Evolutionary conservation across 2,888 invertebrate genomes (phyloP).

Genomic region (Malthinus seriepunctatus): DNA sequence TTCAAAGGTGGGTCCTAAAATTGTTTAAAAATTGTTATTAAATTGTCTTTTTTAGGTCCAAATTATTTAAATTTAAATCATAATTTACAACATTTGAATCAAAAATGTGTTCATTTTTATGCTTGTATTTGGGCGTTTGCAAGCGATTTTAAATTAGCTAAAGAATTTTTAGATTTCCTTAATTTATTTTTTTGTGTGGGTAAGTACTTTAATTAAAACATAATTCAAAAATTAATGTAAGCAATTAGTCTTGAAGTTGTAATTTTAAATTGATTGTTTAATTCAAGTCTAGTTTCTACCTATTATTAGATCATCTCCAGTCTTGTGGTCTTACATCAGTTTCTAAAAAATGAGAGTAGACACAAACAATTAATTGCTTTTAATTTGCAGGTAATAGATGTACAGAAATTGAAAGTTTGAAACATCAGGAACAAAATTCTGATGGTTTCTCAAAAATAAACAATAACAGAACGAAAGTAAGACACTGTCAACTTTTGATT

Average conservation of each 20-base stretch:
- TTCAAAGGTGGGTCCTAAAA: slow-evolving; percentile 13
- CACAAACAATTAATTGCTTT: too few relatives aligned
- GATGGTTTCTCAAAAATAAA: too few relatives aligned
- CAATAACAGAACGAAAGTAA: too few relatives aligned
- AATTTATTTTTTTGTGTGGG: slow-evolving; percentile 52
- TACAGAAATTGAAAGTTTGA: too few relatives aligned
- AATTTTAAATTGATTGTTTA: not conserved
- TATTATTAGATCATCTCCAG: too few relatives aligned
- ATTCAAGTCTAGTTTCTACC: too few relatives aligned
- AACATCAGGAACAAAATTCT: too few relatives aligned
- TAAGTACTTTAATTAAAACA: not conserved
- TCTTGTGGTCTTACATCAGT: too few relatives aligned
- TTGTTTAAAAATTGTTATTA: not conserved
- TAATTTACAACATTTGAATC: not conserved
- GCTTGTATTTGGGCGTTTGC: slow-evolving; percentile 72
- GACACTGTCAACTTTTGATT: too few relatives aligned
- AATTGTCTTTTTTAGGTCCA: slow-evolving; percentile 1
- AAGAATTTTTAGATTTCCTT: slow-evolving; percentile 66
- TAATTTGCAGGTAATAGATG: too few relatives aligned
- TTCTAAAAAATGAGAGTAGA: too few relatives aligned
- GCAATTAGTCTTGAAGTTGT: not conserved
- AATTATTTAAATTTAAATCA: slow-evolving; percentile 31
- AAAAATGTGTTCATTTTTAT: slow-evolving; percentile 70
- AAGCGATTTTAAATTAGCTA: slow-evolving; percentile 63
- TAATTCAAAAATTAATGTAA: not conserved